Evolutionary conservation across 2,888 invertebrate species (phyloP), one percentile per base, ranked within the genome.

Genomic region (Microctonus hyperodae): DNA sequence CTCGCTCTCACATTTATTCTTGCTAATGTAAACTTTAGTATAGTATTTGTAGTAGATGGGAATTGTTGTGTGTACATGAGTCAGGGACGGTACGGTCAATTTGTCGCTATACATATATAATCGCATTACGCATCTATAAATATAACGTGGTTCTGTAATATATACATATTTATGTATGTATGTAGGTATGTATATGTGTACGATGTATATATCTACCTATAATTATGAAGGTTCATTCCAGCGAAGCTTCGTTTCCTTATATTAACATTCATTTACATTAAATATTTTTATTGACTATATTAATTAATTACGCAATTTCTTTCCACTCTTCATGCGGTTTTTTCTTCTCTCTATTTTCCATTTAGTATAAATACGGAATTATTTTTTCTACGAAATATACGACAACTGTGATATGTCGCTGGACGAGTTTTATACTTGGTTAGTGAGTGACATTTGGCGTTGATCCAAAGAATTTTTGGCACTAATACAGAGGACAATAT

Each of bases 51-150:
- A 31, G 53, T 64, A 60, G 64, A 3, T n/a, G 40, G n/a, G 48
- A 50, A 60, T 67, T 60, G 13, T 13, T 40, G 40, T 65, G 64
- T 62, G 64, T 61, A 60, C 61, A 53, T 65, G 67, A 64, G 60
- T 56, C 70, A 70, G 70, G 67, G 64, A 59, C 68, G 56, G 55
- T 67, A 64, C 67, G 67, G 64, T 67, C 50, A 70, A 65, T 67
- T 65, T 57, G 40, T 16, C 31, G 57, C 51, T 48, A 57, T 48
- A 61, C 59, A 13, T n/a, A n/a, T 40, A 40, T 62, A 65, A 67
- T 65, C 48, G 40, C 58, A 61, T 62, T 59, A 57, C 55, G 48
- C 40, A 62, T 58, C 57, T 48, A 33, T 67, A 64, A 69, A 69
- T 64, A 69, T 62, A 61, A 44, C 55, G 20, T 48, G n/a, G 40